Conservation (phyloP, 2,888 invertebrate species). For the Chymomyza fuscimana region DNA sequence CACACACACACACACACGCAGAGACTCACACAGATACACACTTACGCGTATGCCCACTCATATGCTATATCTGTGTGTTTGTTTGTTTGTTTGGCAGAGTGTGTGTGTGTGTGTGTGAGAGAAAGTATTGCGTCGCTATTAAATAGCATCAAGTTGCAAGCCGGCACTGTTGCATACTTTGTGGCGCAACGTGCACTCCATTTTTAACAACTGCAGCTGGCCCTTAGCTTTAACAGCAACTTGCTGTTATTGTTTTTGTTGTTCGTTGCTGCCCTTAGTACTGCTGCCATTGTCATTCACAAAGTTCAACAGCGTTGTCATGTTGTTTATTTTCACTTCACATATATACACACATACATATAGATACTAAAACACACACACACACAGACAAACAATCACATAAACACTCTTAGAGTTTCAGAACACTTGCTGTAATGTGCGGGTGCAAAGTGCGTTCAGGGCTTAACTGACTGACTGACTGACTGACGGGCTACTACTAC, state of each 20-base stretch:
- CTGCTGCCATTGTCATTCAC: constrained; percentile 43
- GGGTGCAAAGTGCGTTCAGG: constrained; percentile 33
- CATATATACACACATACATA: neutral
- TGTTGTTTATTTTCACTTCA: constrained; percentile 51
- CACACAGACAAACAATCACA: neutral
- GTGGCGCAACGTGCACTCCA: neutral
- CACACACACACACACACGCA: constrained; percentile 12
- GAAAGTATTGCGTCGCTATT: constrained; percentile 33
- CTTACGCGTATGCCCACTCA: constrained; percentile 1
- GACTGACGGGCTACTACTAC: constrained; percentile 14
- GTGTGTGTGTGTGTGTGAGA: constrained; percentile 8
- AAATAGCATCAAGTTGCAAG: constrained; percentile 29
- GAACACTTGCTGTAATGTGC: constrained; percentile 61
- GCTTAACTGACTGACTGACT: neutral
- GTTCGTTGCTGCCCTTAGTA: neutral
- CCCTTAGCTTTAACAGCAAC: constrained; percentile 1
- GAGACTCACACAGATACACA: constrained; percentile 10
- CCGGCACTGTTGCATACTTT: constrained; percentile 35
- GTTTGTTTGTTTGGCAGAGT: constrained; percentile 15
- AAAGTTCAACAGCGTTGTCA: constrained; percentile 31
- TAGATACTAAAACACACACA: neutral
- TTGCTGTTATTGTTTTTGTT: neutral
- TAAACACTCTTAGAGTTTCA: neutral
- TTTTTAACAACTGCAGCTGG: neutral
- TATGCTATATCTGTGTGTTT: constrained; percentile 38